These are phyloP conservation scores for Rotaria magnacalcarata DNA, from an alignment of 2,888 invertebrate genomes.

Conservation along the genomic window DNA sequence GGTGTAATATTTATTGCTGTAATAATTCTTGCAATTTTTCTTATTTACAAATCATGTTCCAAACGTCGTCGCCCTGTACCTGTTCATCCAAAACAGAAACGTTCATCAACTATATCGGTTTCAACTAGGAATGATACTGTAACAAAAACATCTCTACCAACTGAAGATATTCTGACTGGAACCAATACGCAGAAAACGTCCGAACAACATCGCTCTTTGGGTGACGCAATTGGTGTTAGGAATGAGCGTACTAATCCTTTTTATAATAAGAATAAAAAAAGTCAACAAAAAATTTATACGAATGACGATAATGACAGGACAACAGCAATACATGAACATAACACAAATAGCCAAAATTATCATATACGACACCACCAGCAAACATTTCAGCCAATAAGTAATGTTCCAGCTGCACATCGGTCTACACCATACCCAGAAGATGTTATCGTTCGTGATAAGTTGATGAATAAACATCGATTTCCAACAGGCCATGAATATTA, in stretches of 20 bases:
- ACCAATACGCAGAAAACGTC: background rate
- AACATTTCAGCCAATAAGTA: background rate
- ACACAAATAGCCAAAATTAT: background rate
- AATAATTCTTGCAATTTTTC: background rate
- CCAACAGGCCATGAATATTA: background rate
- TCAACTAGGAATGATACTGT: background rate
- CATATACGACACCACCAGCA: too few species aligned
- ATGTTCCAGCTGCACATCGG: background rate
- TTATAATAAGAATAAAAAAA: background rate
- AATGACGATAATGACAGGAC: background rate
- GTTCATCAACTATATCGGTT: background rate
- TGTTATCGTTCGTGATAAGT: background rate
- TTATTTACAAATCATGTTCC: background rate
- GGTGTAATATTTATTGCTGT: background rate
- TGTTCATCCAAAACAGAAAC: background rate
- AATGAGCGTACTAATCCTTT: background rate
- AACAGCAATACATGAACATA: background rate
- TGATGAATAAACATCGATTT: background rate
- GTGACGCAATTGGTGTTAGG: background rate
- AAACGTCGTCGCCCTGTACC: background rate
- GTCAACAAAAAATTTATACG: background rate
- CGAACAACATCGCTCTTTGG: background rate
- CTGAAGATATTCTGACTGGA: accelerated
- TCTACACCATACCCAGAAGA: background rate
- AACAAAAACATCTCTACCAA: background rate